Base-by-base conservation (phyloP, 2,797 vertebrate species). In the Forpus xanthops region DNA sequence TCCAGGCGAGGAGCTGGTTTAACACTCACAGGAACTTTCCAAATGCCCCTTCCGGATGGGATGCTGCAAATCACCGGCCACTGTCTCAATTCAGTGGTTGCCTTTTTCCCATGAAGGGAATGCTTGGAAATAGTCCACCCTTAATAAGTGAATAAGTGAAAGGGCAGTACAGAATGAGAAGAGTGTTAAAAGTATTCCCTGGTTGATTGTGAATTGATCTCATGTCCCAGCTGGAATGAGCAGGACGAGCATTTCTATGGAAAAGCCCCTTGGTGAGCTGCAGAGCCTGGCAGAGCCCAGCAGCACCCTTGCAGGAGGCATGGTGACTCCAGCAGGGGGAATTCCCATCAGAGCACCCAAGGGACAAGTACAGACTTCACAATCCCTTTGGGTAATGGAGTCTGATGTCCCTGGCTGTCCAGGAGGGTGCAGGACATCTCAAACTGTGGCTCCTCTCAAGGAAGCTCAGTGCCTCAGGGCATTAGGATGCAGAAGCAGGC, bases 401-500 rank as follows among this genome's bases (percentile, higher is more conserved):
- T 16, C 12, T 68, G 28, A 15, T 84, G 17, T 44, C 16, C 45
- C 53, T 12, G 8, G 7, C 30, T 2, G 0, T 33, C 5, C 1
- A 7, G 8, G 41, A 60, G 60, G 0, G 5, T 56, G 31, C 31
- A 56, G 60, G 28, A n/a, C 31, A n/a, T 23, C 39, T 79, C 72
- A 27, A 33, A 52, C 56, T 10, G 12, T 25, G 56, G 12, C 6
- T 80, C 24, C 52, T 64, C 6, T 28, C 17, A 42, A 31, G 27
- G 15, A 1, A 2, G 25, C 23, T 61, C 2, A 1, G 6, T 45
- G n/a, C 10, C 30, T 33, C 2, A 1, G 5, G 37, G 17, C 15
- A 3, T 53, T 18, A 58, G n/a, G 9, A 13, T 28, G 9, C 23
- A 92, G 64, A 62, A 66, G 58, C 42, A 81, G 24, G 30, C 64